These are phyloP conservation scores for Diabrotica virgifera DNA, from an alignment of 1,140 invertebrate species.

Conservation along the genomic window DNA sequence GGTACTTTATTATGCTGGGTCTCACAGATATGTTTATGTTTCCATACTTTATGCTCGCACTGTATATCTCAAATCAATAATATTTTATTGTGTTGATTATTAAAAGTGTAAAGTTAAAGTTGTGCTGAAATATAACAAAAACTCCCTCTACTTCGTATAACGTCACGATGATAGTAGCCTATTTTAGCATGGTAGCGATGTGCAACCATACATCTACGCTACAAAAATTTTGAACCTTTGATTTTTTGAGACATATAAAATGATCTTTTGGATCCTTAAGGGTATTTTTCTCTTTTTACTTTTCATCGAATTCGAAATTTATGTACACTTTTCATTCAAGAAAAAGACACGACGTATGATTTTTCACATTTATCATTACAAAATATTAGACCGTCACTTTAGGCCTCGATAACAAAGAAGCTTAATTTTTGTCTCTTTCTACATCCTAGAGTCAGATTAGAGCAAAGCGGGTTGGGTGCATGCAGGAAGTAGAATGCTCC, in stretches of 20 bases:
- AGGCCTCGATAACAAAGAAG: slow-evolving; percentile 33
- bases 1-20: too few relatives aligned
- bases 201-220: too few relatives aligned
- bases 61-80: too few relatives aligned
- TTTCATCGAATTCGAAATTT: slow-evolving; percentile 30
- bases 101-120: too few relatives aligned
- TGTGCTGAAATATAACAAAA: too few relatives aligned
- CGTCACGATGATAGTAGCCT: too few relatives aligned
- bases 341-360: slow-evolving; percentile 21
- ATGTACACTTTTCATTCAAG: slow-evolving; percentile 6
- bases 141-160: too few relatives aligned
- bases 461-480: slow-evolving; percentile 29
- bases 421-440: slow-evolving; percentile 16
- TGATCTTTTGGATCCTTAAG: neutral
- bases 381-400: slow-evolving; percentile 33
- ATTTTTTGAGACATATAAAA: neutral
- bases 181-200: too few relatives aligned
- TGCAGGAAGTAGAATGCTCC: slow-evolving; percentile 21
- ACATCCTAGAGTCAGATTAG: slow-evolving; percentile 20
- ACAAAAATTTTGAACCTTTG: too few relatives aligned
- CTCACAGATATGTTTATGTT: too few relatives aligned
- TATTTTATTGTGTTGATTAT: too few relatives aligned
- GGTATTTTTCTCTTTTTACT: slow-evolving; percentile 16
- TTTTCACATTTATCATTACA: slow-evolving; percentile 21
- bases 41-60: too few relatives aligned